Conservation (phyloP, 53 echinoderm and acorn worm species). For the Glandiceps talaboti region DNA sequence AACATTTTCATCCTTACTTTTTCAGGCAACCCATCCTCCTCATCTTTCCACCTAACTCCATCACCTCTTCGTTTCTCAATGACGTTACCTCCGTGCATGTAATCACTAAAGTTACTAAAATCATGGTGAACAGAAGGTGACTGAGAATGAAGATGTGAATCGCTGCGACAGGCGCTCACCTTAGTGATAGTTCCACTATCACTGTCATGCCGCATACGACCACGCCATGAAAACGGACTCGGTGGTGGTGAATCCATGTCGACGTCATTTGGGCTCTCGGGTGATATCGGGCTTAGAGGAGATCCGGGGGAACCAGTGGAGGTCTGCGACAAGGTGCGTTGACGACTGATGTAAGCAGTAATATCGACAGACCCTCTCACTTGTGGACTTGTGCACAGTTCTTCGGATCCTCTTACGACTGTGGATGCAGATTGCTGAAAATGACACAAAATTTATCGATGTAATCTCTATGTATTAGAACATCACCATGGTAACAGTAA, state of each 20-base stretch:
- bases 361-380: constrained; percentile 12
- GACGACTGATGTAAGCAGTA: constrained; percentile 60
- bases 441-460: no score
- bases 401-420: constrained; percentile 48
- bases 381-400: constrained; percentile 1
- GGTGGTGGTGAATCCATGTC: not conserved
- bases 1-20: no score
- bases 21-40: no score
- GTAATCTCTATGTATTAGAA: no score
- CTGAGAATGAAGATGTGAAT: no score
- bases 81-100: no score
- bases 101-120: no score
- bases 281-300: not conserved
- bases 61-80: no score
- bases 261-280: not conserved
- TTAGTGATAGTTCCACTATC: not conserved
- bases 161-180: not conserved
- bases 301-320: not conserved
- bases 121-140: no score
- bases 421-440: constrained; percentile 32
- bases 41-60: no score
- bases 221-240: not conserved
- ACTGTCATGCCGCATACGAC: not conserved
- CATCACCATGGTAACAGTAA: no score
- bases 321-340: constrained; percentile 50